Base-by-base conservation (phyloP, 2,797 vertebrate genomes). In the Bradypodion ventrale region DNA sequence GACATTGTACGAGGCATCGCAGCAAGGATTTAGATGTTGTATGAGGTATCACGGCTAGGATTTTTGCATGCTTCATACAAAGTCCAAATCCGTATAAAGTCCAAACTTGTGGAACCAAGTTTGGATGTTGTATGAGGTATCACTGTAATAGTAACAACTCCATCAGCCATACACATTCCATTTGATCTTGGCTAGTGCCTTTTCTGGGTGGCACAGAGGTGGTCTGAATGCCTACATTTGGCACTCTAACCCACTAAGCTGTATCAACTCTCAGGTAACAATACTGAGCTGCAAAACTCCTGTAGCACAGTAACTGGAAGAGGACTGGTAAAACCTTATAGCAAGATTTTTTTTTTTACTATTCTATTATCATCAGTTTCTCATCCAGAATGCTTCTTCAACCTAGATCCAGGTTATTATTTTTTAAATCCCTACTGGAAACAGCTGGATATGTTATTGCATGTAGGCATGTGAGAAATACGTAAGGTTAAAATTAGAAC, bases 401-500 rank as follows among this genome's bases (percentile, higher is more conserved):
- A 56, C 52, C 46, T 49, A 62, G 23, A 29, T 62, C 42, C 32
- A 32, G 42, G 42, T 32, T 9, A 86, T 37, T 56, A 68, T 19
- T 60, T 59, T 65, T 75, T 23, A 79, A 80, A 66, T 75, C 37
- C 59, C 65, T 2, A 60, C 16, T 85, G 84, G 89, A 92, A 91
- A 86, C 32, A 90, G 68, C 69, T 89, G 75, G 68, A 81, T 84
- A 35, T 79, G 88, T 52, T 68, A 80, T 82, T 85, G 69, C 29
- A 27, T 81, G 86, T 72, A 91, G 82, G 83, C 88, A 93, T 78
- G 72, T 86, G 90, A 90, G 69, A 89, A 91, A 75, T 23, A n/a
- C n/a, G n/a, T n/a, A 89, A 88, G 78, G 87, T 88, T 89, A 93
- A 93, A 93, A 92, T 93, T 93, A 93, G 94, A 91, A 87, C 60